Conservation (phyloP, 2,888 invertebrate genomes). For the Exephanes ischioxanthus region DNA sequence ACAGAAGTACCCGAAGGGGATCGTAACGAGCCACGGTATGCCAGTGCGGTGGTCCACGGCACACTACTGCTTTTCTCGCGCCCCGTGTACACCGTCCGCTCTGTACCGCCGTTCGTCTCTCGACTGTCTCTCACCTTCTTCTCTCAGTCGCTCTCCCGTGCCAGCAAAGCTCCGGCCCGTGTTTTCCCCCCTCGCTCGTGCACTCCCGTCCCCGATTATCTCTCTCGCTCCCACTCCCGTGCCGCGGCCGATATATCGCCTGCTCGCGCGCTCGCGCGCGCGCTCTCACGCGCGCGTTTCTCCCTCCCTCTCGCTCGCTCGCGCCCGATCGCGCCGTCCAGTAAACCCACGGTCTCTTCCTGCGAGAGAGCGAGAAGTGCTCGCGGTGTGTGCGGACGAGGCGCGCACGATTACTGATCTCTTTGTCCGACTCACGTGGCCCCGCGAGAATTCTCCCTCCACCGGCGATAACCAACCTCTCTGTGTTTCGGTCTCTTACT, state of each 20-base stretch:
- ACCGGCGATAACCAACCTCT: slow-evolving; percentile 74
- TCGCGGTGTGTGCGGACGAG: slow-evolving; percentile 73
- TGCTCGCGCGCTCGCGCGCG: slow-evolving; percentile 49
- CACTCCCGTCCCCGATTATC: slow-evolving; percentile 58
- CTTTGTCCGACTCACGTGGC: slow-evolving; percentile 76
- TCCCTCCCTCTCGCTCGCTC: slow-evolving; percentile 19
- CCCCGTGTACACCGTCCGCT: slow-evolving; percentile 85
- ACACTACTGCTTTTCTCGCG: slow-evolving; percentile 89
- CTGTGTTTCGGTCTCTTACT: slow-evolving; percentile 71
- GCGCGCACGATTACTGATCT: slow-evolving; percentile 74
- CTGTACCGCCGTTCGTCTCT: slow-evolving; percentile 87
- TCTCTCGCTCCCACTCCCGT: slow-evolving; percentile 59
- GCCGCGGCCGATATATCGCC: slow-evolving; percentile 28
- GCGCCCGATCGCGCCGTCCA: not conserved
- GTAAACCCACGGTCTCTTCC: slow-evolving; percentile 62
- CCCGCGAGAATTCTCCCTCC: slow-evolving; percentile 72
- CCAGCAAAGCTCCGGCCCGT: slow-evolving; percentile 47
- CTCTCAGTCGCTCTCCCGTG: slow-evolving; percentile 67
- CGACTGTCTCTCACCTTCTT: slow-evolving; percentile 67
- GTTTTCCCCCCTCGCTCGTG: slow-evolving; percentile 56
- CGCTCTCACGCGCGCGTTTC: slow-evolving; percentile 58
- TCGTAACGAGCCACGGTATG: slow-evolving; percentile 85
- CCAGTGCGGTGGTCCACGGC: slow-evolving; percentile 88
- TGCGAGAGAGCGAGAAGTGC: slow-evolving; percentile 50
- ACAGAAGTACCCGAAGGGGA: slow-evolving; percentile 79